Evolutionary conservation across 2,888 invertebrate genomes (phyloP), one percentile per base, ranked within the genome.

Genomic region (Tromatobia lineatoria): DNA sequence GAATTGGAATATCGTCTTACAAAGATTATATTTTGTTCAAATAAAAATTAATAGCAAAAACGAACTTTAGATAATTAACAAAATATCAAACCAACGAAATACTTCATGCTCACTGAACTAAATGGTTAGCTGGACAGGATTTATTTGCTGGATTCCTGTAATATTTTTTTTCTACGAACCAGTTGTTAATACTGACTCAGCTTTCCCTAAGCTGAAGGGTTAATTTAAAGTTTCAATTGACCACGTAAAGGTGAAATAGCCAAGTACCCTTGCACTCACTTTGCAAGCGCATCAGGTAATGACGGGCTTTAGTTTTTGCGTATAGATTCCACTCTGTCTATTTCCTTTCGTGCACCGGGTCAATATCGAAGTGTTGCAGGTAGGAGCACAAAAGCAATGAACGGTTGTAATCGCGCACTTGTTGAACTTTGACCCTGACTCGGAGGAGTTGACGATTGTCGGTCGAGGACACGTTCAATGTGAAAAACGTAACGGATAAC

Each of bases 371-470:
- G 54, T 11, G 20, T 11, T 0, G 15, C 52, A 54, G 54, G 54
- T 38, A 54, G 50, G 23, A 15, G 15, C 13, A 57, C 18, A 42
- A 45, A 57, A 52, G 6, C 23, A 52, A 42, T 15, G 15, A 29
- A 8, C 42, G 8, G 11, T 42, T n/a, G 10, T 10, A 29, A 25
- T 54, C 52, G 45, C 38, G 25, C 57, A 77, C 59, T 69, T 61
- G 59, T 59, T 59, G 69, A 77, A 77, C 69, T 77, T 45, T 69
- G 47, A 38, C 57, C 67, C 67, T 77, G 69, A 77, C 20, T 38
- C 29, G 1, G 29, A 66, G 23, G 20, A 29, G n/a, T 69, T 10
- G 25, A 67, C 20, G 23, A 69, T 71, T 34, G 38, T 47, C 61
- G 70, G 42, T 42, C 71, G 64, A 18, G 64, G 69, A 71, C 42